Percentiles rank a stretch among this genome's conserved stretches.
phyloP scores from a whole-genome alignment of 2,888 invertebrate genomes.

The Drosophila neonasuta region DNA sequence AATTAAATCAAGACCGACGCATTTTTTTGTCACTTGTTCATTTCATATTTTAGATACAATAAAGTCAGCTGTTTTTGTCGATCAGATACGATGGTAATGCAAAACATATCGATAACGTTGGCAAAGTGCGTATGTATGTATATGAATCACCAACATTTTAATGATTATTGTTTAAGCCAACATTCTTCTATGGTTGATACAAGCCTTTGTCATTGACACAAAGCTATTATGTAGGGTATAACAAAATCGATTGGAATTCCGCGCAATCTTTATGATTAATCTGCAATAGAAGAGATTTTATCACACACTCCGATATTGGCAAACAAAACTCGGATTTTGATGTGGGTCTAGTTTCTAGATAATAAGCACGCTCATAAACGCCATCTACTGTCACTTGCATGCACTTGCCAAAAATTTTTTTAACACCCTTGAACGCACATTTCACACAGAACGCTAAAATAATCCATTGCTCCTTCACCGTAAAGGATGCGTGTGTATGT shows the following conservation, averaged over 20 bases:
- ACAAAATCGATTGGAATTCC: background rate
- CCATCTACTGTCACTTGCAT: background rate
- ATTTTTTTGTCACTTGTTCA: background rate
- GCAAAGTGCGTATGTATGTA: background rate
- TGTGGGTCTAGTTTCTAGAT: background rate
- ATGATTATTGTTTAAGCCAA: background rate
- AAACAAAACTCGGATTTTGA: background rate
- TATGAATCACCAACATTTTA: conserved; percentile 1
- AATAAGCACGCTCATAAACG: background rate
- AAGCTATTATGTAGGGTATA: background rate
- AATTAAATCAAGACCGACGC: background rate
- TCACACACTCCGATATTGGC: background rate
- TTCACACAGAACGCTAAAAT: background rate
- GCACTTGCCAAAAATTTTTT: background rate
- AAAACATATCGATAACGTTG: background rate
- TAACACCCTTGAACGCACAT: background rate
- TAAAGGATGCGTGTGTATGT: background rate
- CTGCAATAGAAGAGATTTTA: background rate
- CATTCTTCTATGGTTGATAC: background rate
- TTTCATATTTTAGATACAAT: background rate
- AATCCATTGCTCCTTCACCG: conserved; percentile 1
- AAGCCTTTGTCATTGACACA: background rate
- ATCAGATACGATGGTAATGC: background rate
- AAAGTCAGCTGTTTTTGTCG: background rate
- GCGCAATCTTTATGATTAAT: background rate